Base-by-base conservation (phyloP, 2,888 invertebrate genomes). In the Sepiola atlantica region DNA sequence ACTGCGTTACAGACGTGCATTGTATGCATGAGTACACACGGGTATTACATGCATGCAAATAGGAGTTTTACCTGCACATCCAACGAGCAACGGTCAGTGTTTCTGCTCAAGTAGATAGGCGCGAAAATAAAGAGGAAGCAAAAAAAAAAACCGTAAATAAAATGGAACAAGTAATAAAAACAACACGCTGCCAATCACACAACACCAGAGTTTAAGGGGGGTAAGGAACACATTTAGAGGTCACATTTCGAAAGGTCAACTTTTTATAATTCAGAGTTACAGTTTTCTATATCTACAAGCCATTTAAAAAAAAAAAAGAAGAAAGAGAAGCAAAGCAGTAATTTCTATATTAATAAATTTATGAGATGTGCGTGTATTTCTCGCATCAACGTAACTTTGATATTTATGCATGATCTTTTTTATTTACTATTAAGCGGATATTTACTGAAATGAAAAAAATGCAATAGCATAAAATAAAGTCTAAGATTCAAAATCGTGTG, bases 11-110 rank as follows among this genome's bases (percentile, higher is more conserved):
- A 77, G 14, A 32, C 77, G 21, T 77, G 77, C 77, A 77, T 77
- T 0, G n/a, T 77, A n/a, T 18, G 18, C 18, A 77, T 32, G 32
- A 14, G n/a, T 32, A 77, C n/a, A 14, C n/a, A 61, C 24, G 45
- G 45, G 61, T 61, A 77, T 77, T 77, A 77, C 77, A n/a, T 77
- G 77, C 77, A 77, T 77, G 77, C 77, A n/a, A 77, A 77, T 77
- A n/a, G 77, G 77, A 77, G n/a, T 35, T 90, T 92, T 92, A 92
- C 92, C 92, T 92, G 92, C 92, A 92, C 55, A 92, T 92, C 55
- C 92, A 45, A 92, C 54, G 55, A 55, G 45, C 55, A 92, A 54
- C 54, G 92, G 92, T 92, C 92, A 92, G 92, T 54, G 92, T 92
- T 92, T 45, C 92, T 92, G 92, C 55, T 55, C 92, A 92, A 55